These are phyloP conservation scores for Galbula dea DNA, from an alignment of 2,113 vertebrate species.

Conservation along the genomic window DNA sequence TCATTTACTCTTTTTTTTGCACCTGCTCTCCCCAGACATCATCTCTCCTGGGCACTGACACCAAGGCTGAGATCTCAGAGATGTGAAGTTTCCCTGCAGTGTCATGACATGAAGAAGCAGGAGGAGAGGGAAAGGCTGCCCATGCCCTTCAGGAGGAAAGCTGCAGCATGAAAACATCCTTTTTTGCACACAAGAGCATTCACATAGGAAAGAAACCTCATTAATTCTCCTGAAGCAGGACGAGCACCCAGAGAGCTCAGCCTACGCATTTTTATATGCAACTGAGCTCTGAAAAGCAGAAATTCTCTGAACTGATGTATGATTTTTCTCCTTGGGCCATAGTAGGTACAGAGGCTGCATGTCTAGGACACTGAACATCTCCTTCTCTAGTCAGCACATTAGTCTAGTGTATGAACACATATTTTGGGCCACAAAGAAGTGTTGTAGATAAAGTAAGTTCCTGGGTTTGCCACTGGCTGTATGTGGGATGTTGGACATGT, in stretches of 20 bases:
- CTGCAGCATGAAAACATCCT: neutral
- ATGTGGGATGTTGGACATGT: neutral
- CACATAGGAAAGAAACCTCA: neutral
- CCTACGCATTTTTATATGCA: neutral
- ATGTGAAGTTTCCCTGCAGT: neutral
- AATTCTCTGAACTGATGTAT: neutral
- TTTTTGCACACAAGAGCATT: neutral
- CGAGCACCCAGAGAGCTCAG: neutral
- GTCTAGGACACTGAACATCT: neutral
- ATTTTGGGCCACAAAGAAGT: neutral
- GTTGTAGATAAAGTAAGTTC: neutral
- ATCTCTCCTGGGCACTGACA: neutral
- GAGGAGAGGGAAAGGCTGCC: neutral
- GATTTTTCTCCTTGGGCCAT: neutral
- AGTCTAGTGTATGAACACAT: neutral
- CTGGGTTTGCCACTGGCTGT: neutral
- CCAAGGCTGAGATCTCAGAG: neutral
- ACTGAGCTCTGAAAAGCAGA: neutral
- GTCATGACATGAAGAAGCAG: neutral
- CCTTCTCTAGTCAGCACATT: neutral
- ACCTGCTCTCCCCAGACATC: neutral
- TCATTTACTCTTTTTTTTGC: neutral
- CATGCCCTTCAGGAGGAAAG: neutral
- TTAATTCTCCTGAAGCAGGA: neutral
- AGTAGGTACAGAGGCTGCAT: neutral